These are phyloP conservation scores for Eupelmus urozonus DNA, from an alignment of 2,888 invertebrate genomes.

Conservation along the genomic window DNA sequence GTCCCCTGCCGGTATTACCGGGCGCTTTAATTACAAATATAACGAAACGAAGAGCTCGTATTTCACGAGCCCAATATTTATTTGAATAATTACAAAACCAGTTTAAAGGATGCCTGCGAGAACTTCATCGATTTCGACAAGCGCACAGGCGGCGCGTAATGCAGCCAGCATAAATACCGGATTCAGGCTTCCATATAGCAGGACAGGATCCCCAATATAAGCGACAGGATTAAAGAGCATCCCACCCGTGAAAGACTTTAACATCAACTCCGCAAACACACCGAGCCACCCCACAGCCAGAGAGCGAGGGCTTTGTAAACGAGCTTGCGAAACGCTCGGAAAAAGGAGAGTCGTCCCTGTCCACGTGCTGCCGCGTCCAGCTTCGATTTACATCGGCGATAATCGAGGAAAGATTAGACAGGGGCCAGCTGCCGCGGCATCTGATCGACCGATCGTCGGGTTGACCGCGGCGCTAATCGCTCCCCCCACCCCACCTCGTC, in stretches of 20 bases:
- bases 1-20: neutral
- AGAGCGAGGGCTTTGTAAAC: slow-evolving; percentile 27
- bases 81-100: too few relatives aligned
- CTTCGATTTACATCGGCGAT: slow-evolving; percentile 68
- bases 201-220: too few relatives aligned
- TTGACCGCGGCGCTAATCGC: slow-evolving; percentile 32
- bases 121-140: neutral
- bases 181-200: too few relatives aligned
- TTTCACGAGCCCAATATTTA: too few relatives aligned
- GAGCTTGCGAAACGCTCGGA: slow-evolving; percentile 19
- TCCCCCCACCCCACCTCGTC: neutral
- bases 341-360: neutral
- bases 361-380: slow-evolving; percentile 19
- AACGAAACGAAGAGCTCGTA: too few relatives aligned
- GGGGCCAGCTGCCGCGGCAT: slow-evolving; percentile 66
- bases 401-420: slow-evolving; percentile 73
- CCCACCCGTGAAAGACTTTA: too few relatives aligned
- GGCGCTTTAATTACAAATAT: too few relatives aligned
- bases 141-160: too few relatives aligned
- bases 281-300: neutral
- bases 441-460: neutral
- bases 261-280: neutral
- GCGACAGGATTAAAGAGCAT: too few relatives aligned
- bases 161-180: too few relatives aligned
- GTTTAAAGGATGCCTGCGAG: neutral